A percentile compares a stretch with the other conserved stretches of the same genome.
phyloP scores from a whole-genome alignment of 2,888 invertebrate species.

The Serripes groenlandicus region DNA sequence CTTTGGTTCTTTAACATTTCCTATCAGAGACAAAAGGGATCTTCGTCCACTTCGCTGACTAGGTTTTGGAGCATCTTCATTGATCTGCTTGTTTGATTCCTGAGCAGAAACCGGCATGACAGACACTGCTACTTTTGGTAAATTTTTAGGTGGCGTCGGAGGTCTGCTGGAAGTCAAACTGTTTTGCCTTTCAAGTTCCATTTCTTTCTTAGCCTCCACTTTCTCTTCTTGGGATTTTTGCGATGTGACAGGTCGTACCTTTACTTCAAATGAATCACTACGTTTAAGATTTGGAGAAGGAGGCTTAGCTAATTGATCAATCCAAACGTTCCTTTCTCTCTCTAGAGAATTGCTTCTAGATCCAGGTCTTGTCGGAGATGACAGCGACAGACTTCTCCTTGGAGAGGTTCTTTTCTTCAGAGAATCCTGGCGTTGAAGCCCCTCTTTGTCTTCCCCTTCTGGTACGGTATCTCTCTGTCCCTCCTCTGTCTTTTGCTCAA shows the following conservation, averaged over 20 bases:
- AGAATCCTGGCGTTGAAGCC: constrained; percentile 48
- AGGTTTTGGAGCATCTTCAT: not conserved
- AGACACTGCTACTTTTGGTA: constrained; percentile 47
- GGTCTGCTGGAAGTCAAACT: constrained; percentile 35
- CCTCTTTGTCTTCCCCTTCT: constrained; percentile 34
- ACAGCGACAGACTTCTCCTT: constrained; percentile 47
- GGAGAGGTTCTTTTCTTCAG: constrained; percentile 54
- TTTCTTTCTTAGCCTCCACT: constrained; percentile 32
- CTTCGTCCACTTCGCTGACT: constrained; percentile 18
- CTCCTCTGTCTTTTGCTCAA: constrained; percentile 39
- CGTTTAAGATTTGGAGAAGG: constrained; percentile 57
- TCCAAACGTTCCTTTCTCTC: constrained; percentile 63
- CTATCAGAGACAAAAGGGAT: constrained; percentile 45
- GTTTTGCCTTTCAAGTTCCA: constrained; percentile 37
- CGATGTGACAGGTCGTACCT: constrained; percentile 54
- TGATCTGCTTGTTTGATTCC: not conserved
- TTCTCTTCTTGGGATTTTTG: constrained; percentile 47
- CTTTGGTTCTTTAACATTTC: constrained; percentile 12
- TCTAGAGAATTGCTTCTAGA: constrained; percentile 28
- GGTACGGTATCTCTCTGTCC: constrained; percentile 22
- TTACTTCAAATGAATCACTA: constrained; percentile 62
- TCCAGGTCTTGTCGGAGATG: constrained; percentile 59
- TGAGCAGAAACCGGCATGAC: constrained; percentile 51
- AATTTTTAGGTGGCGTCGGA: constrained; percentile 46
- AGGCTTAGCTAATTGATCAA: constrained; percentile 31